Evolutionary conservation across 2,113 vertebrate genomes (phyloP), one percentile per base, ranked within the genome.

Genomic region (Heterotilapia buettikoferi): DNA sequence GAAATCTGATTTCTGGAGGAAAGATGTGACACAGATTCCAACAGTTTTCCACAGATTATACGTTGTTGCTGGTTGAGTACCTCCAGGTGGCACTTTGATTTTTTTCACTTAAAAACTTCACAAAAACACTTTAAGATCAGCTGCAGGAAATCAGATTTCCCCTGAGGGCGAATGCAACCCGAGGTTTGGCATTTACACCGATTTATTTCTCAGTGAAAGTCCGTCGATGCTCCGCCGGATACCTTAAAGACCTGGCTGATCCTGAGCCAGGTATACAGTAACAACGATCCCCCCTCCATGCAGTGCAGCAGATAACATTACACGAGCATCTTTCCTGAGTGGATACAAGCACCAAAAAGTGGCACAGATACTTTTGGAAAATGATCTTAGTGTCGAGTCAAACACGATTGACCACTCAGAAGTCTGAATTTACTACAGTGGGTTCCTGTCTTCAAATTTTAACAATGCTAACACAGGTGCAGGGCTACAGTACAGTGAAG

Each of bases 101-200:
- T 38, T 45, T 66, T 38, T 13, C 21, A 45, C n/a, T 73, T 45
- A 26, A 26, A 40, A 68, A 40, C 63, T 1, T 68, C 33, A 38
- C 24, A 50, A 18, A 84, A 84, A 19, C 8, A 7, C 40, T 19
- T 33, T 16, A 47, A 66, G 24, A 50, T 29, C 16, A 47, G 13
- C 19, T 13, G 1, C 3, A 43, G n/a, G 13, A 80, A 6, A 79
- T 54, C 31, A 52, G 31, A 86, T 57, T 43, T 40, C 56, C 11
- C 54, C 16, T 7, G 61, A 80, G 63, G 82, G 78, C 80, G 81
- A 89, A 90, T 47, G 80, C 90, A 91, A 76, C 78, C 52, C 4
- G 13, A 40, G 80, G 84, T 92, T 92, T 93, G 90, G 90, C 88
- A 88, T 87, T 82, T 59, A 53, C 43, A 89, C 54, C 9, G 63